Conservation (phyloP, 2,888 invertebrate genomes). For the Ectropis crepuscularia region DNA sequence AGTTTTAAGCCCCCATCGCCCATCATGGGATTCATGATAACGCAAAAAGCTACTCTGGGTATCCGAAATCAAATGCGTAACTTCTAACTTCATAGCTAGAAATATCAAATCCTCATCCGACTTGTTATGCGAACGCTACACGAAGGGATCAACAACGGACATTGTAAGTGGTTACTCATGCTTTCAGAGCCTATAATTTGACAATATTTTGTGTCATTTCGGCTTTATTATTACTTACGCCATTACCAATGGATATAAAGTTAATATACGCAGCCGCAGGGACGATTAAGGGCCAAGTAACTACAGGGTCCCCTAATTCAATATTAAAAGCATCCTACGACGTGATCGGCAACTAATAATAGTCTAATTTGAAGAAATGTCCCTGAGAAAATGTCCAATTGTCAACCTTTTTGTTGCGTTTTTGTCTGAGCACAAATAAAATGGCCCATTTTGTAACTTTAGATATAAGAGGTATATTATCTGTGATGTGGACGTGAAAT, state of each 20-base stretch:
- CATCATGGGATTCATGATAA: too few relatives aligned
- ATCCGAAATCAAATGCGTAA: too few relatives aligned
- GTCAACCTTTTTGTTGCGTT: constrained; percentile 72
- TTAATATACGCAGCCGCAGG: constrained; percentile 74
- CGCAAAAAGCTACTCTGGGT: too few relatives aligned
- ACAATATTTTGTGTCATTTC: constrained; percentile 85
- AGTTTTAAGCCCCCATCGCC: too few relatives aligned
- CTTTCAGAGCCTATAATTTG: constrained; percentile 84
- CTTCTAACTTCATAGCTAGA: too few relatives aligned
- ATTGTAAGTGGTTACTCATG: constrained; percentile 82
- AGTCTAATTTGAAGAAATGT: constrained; percentile 82
- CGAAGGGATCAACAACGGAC: constrained; percentile 72
- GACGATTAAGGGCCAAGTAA: constrained; percentile 80
- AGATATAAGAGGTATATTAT: constrained; percentile 30
- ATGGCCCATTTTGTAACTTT: constrained; percentile 65
- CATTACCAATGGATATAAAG: constrained; percentile 81
- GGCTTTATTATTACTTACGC: constrained; percentile 83
- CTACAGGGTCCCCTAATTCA: constrained; percentile 83
- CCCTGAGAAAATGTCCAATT: constrained; percentile 83
- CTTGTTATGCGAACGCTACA: constrained; percentile 63
- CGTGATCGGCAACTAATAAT: constrained; percentile 84
- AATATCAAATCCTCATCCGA: background rate
- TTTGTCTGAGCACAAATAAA: constrained; percentile 67
- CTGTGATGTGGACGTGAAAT: constrained; percentile 45
- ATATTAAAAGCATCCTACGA: constrained; percentile 84